Evolutionary conservation across 2,888 invertebrate genomes (phyloP), one percentile per base, ranked within the genome.

Genomic region (Eueremaeus valkanovi): DNA sequence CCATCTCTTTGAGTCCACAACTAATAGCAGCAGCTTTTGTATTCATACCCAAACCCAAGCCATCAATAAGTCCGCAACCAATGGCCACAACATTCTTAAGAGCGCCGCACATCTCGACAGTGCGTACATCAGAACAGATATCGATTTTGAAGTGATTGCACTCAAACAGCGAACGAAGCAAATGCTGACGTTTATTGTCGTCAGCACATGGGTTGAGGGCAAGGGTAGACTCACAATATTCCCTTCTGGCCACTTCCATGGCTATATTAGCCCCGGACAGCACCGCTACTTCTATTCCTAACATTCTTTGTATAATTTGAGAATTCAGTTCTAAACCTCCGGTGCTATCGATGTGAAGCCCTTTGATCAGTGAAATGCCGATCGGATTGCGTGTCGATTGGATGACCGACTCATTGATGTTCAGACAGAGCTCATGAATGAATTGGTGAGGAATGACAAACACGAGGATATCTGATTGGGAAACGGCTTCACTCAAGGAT

Each of bases 201-300:
- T 73, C 51, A 27, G 33, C n/a, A 72, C n/a, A 11, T 16, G 77
- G 77, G 75, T 75, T 79, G 84, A 86, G 85, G 72, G 87, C 83
- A 3, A n/a, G n/a, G n/a, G 86, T 86, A 3, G 86, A 84, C 79
- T 86, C 86, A 80, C 86, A 86, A 80, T 85, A 86, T 78, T 84
- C 82, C 76, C 84, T 86, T 61, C 80, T 80, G 6, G 86, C 86
- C 24, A 85, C 84, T 79, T 86, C 86, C 74, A 83, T 82, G 9
- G 86, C 86, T 61, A 87, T 82, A 80, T 86, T 86, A 27, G 86
- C 86, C 11, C 86, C 86, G 86, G 87, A 87, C 24, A 87, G 81
- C 16, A 85, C 85, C 75, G 84, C 83, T 78, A 85, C 83, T 6
- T 83, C 82, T 36, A 86, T 83, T n/a, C 79, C 78, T 21, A 86